These are phyloP conservation scores for Vulpes lagopus DNA, from an alignment of 2,113 vertebrate species.

Conservation along the genomic window DNA sequence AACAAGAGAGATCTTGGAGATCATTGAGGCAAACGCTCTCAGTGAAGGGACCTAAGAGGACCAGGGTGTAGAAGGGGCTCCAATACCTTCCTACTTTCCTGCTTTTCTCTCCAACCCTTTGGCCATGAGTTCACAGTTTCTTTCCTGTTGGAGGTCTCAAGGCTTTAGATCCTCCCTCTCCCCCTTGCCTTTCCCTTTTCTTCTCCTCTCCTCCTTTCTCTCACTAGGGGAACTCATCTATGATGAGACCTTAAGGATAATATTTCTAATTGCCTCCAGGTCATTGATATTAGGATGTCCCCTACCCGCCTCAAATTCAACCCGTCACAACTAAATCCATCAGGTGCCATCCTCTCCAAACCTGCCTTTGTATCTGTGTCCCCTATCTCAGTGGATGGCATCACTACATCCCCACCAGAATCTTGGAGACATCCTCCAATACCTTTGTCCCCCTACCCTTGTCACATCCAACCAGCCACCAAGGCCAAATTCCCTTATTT, in stretches of 20 bases:
- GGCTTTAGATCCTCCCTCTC: neutral
- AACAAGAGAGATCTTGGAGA: neutral
- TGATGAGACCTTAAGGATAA: neutral
- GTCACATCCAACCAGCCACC: neutral
- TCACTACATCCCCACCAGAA: neutral
- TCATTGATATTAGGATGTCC: neutral
- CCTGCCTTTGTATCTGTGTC: neutral
- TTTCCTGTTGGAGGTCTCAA: neutral
- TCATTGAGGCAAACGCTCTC: neutral
- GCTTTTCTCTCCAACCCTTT: neutral
- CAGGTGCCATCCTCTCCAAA: neutral
- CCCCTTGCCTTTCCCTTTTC: accelerated
- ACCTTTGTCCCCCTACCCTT: neutral
- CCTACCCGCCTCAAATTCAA: neutral
- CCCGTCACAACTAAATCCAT: neutral
- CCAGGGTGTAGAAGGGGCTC: neutral
- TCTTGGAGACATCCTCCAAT: neutral
- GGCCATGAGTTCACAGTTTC: neutral
- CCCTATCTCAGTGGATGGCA: neutral
- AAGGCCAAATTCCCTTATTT: neutral
- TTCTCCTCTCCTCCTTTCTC: neutral
- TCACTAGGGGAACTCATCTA: neutral
- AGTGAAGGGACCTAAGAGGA: neutral
- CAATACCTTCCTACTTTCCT: neutral
- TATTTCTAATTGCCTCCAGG: neutral